Evolutionary conservation across 2,113 vertebrate genomes (phyloP).

Genomic region (Barnardius zonarius): DNA sequence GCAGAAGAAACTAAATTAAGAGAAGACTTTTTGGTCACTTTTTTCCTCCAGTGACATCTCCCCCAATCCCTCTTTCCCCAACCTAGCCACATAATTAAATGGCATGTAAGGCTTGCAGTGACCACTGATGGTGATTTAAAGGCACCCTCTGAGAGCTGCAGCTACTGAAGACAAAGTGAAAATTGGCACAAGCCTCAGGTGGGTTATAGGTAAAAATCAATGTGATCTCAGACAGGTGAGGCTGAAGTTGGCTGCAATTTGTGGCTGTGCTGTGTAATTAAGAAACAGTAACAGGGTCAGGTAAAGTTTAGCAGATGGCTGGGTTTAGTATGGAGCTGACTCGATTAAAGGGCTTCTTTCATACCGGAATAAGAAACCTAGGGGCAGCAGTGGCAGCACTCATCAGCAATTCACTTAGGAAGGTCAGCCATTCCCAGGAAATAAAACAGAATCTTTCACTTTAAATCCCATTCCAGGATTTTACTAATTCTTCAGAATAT

Average conservation of each 20-base stretch:
- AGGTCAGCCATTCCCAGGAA: background rate
- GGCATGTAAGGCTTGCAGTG: accelerated
- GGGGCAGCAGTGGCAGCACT: background rate
- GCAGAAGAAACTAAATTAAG: background rate
- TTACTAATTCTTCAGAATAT: background rate
- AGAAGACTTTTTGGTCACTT: background rate
- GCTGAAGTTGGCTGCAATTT: background rate
- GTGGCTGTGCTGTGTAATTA: background rate
- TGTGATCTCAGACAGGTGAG: background rate
- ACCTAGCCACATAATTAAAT: background rate
- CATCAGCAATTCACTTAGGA: background rate
- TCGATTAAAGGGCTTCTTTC: background rate
- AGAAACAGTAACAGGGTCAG: background rate
- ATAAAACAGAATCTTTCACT: background rate
- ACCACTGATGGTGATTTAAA: background rate
- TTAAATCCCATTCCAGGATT: background rate
- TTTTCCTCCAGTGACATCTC: background rate
- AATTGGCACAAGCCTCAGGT: background rate
- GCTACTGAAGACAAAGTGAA: background rate
- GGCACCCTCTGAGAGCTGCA: background rate
- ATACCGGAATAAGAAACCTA: background rate
- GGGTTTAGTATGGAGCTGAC: background rate
- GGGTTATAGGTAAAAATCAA: background rate
- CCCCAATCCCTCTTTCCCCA: background rate
- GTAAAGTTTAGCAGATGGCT: background rate